Conservation (phyloP, 1,140 invertebrate species). For the Cydia pomonella region DNA sequence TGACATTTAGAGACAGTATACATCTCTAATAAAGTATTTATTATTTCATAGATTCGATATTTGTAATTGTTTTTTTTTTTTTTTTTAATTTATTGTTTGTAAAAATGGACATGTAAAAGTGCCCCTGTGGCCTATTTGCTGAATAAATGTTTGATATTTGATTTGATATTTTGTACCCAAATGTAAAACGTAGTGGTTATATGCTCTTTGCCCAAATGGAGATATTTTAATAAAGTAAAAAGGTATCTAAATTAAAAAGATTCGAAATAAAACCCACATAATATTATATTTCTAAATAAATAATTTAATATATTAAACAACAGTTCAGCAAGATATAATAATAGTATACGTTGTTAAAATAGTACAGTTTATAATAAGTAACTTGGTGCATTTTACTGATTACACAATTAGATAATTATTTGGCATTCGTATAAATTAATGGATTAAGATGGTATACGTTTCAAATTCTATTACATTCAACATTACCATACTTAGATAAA, state of each 20-base stretch:
- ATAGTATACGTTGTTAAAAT: slow-evolving; percentile 22
- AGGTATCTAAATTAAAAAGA: not conserved
- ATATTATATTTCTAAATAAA: slow-evolving; percentile 22
- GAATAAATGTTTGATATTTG: too few species aligned
- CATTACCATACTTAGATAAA: too few species aligned
- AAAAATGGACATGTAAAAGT: too few species aligned
- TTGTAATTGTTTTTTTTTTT: too few species aligned
- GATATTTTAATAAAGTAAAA: not conserved
- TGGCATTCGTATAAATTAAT: slow-evolving; percentile 26
- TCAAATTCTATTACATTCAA: not conserved
- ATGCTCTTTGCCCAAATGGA: too few species aligned
- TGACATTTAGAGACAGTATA: too few species aligned
- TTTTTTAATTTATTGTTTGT: too few species aligned
- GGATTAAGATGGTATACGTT: not conserved
- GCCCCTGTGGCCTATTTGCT: too few species aligned
- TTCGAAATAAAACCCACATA: not conserved
- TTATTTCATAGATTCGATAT: too few species aligned
- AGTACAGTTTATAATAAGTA: slow-evolving; percentile 10
- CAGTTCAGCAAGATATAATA: slow-evolving; percentile 6
- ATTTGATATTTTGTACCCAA: too few species aligned
- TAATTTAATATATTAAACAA: slow-evolving; percentile 29
- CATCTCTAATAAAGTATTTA: too few species aligned
- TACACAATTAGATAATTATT: slow-evolving; percentile 16
- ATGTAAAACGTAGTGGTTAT: too few species aligned
- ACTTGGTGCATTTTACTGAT: slow-evolving; percentile 21